Conservation (phyloP, 2,797 vertebrate species). For the Lophotriccus pileatus region DNA sequence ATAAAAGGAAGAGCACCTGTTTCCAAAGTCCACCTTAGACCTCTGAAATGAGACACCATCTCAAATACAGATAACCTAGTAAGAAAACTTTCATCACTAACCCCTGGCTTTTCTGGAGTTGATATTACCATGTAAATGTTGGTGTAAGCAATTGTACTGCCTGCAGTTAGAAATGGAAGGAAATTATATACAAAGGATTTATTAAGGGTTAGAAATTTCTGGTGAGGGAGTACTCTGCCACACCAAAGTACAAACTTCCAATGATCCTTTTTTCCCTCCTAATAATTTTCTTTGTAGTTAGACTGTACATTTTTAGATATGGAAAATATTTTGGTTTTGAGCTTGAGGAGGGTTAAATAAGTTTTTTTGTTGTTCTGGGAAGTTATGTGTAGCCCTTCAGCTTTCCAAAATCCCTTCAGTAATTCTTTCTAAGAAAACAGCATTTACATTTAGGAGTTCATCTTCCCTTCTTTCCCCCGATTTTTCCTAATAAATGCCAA, state of each 20-base stretch:
- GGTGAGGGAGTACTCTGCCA: not conserved
- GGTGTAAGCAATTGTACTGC: accelerated
- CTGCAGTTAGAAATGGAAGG: not conserved
- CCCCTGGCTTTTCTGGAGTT: conserved; percentile 48
- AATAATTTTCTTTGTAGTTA: not conserved
- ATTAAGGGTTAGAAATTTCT: not conserved
- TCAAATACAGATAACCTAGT: conserved; percentile 84
- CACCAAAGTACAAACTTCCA: not conserved
- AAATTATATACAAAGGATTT: not conserved
- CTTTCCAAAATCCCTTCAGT: not conserved
- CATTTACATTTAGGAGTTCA: not conserved
- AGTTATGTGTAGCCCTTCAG: not conserved
- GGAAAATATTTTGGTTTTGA: not conserved
- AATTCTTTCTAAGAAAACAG: not conserved
- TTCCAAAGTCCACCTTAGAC: conserved; percentile 90
- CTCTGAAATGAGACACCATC: conserved; percentile 79
- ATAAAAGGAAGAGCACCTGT: conserved; percentile 91
- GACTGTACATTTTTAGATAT: not conserved
- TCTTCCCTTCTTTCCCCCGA: accelerated
- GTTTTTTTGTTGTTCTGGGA: not conserved
- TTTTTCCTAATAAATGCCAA: not conserved
- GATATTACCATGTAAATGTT: not conserved
- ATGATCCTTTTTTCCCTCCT: not conserved
- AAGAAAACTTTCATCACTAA: conserved; percentile 86
- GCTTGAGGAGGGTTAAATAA: not conserved